Evolutionary conservation across 1,140 invertebrate species (phyloP), one percentile per base, ranked within the genome.

Genomic region (Sinella curviseta): DNA sequence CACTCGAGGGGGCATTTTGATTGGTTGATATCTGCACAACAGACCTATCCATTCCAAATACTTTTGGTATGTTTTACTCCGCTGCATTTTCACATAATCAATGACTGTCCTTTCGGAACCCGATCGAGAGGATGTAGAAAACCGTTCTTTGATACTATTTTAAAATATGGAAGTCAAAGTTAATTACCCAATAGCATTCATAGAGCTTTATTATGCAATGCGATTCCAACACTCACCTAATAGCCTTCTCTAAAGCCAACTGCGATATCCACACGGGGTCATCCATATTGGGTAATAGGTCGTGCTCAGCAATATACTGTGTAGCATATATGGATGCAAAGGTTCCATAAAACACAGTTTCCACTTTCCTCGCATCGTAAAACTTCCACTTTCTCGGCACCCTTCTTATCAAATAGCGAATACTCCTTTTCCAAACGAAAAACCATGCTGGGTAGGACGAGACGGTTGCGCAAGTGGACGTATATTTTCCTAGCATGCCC

Each of bases 201-300:
- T n/a, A n/a, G n/a, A n/a, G n/a, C n/a, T n/a, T n/a, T n/a, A n/a
- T n/a, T n/a, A n/a, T n/a, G n/a, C n/a, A n/a, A n/a, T n/a, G n/a
- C n/a, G n/a, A n/a, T n/a, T n/a, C n/a, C n/a, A n/a, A n/a, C n/a
- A 33, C 26, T 33, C n/a, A 70, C 65, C 31, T n/a, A 2, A 70
- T 3, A 12, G 65, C 65, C 24, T 33, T 33, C 24, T 31, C 31
- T 24, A 70, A n/a, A 70, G 65, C 65, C 4, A 31, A 3, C n/a
- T 70, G 26, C 31, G 65, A 70, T 33, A 70, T 30, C 8, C 12
- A 14, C 2, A 70, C 65, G 14, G 65, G 65, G 31, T 70, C 65
- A 70, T 70, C 65, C 65, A 70, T 70, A 33, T 70, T 70, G 4
- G 65, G 65, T 14, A 70, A 16, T 2, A 70, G 4, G 65, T 70